Evolutionary conservation across 2,113 vertebrate species (phyloP).

Genomic region (Sterrhoptilus dennistouni): DNA sequence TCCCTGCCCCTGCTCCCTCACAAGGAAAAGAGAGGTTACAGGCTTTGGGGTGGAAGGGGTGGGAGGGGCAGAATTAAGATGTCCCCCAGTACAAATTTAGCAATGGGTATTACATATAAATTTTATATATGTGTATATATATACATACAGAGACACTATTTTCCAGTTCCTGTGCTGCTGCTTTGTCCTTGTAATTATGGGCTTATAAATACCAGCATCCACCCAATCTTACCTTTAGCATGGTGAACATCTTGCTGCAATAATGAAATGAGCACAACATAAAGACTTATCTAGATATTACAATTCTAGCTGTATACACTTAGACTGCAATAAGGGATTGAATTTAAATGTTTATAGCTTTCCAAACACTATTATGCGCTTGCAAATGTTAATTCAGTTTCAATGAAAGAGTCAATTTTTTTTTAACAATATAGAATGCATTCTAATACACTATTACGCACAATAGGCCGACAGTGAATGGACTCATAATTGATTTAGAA

Average conservation of each 20-base stretch:
- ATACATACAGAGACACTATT: neutral
- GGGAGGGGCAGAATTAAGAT: neutral
- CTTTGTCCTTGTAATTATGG: neutral
- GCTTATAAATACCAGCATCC: neutral
- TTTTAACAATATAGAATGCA: constrained; percentile 67
- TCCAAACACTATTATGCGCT: constrained; percentile 80
- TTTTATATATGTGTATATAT: neutral
- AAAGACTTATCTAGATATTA: constrained; percentile 54
- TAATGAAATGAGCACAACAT: constrained; percentile 32
- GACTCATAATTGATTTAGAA: constrained; percentile 84
- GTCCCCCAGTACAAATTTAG: neutral
- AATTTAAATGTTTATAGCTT: constrained; percentile 79
- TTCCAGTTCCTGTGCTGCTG: neutral
- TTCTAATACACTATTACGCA: constrained; percentile 73
- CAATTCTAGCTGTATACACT: constrained; percentile 61
- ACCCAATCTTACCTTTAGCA: neutral
- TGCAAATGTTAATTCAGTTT: constrained; percentile 83
- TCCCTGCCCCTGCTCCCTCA: neutral
- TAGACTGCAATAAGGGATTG: constrained; percentile 72
- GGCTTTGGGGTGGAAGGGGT: fast-evolving
- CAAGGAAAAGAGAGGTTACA: neutral
- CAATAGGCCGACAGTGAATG: constrained; percentile 74
- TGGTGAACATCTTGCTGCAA: neutral
- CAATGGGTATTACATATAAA: fast-evolving
- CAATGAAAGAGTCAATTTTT: constrained; percentile 76